A percentile compares a stretch with the other conserved stretches of the same genome.
Evolutionary conservation across 2,888 invertebrate species (phyloP).

Genomic region (Cheilosia variabilis): DNA sequence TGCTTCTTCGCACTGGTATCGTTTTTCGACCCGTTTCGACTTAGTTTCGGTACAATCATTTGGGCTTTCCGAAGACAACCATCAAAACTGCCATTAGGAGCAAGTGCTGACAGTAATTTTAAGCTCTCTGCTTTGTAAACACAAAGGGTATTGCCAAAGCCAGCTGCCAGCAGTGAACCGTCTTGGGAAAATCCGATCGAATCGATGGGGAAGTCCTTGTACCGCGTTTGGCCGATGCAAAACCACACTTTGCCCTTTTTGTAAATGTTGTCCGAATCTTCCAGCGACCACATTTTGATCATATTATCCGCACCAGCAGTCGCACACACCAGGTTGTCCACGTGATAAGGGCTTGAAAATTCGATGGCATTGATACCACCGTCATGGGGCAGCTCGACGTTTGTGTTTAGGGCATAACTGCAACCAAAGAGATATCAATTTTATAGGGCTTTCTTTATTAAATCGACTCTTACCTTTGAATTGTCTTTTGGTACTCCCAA

Average conservation of each 20-base stretch:
- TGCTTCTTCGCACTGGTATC: conserved; percentile 77
- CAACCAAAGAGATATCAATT: conserved; percentile 69
- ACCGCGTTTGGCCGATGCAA: conserved; percentile 87
- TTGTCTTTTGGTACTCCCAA: conserved; percentile 87
- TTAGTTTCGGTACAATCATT: conserved; percentile 77
- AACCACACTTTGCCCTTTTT: conserved; percentile 87
- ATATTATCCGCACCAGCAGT: conserved; percentile 88
- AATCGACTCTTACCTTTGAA: conserved; percentile 85
- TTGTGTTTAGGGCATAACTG: conserved; percentile 89
- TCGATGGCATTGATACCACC: conserved; percentile 85
- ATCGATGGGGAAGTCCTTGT: conserved; percentile 85
- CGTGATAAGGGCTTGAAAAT: conserved; percentile 85
- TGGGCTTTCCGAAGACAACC: conserved; percentile 81
- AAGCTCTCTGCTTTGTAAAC: conserved; percentile 87
- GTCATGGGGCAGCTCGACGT: conserved; percentile 89
- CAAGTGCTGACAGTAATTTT: conserved; percentile 86
- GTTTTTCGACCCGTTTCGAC: conserved; percentile 77
- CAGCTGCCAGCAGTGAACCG: conserved; percentile 90
- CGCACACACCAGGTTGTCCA: conserved; percentile 85
- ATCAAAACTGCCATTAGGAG: conserved; percentile 79
- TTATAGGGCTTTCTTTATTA: conserved; percentile 54
- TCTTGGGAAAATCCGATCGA: conserved; percentile 89
- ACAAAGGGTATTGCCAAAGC: conserved; percentile 88
- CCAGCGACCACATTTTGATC: conserved; percentile 89
- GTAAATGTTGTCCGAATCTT: conserved; percentile 85